Base-by-base conservation (phyloP, 2,797 vertebrate species). In the Ataeniobius toweri region DNA sequence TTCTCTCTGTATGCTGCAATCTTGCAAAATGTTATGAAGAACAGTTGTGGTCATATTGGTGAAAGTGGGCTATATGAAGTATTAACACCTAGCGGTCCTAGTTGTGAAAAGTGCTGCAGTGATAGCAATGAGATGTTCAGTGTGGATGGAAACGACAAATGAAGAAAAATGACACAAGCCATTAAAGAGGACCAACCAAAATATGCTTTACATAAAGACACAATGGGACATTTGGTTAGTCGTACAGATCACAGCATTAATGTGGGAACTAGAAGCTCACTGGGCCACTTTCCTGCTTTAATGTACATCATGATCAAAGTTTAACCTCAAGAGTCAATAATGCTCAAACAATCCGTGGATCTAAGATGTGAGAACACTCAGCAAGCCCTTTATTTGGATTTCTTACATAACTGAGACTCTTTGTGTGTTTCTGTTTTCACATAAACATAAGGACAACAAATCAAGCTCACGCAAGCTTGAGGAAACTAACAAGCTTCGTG, bases 401-500 rank as follows among this genome's bases (percentile, higher is more conserved):
- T 7, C 59, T 61, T 56, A 28, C 63, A 31, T 59, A 48, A 36
- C 56, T 53, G 7, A 1, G 3, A 24, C 44, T 73, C 46, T 46
- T 8, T 73, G 6, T 14, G 50, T 3, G 24, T 73, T 78, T 75
- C 44, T 74, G 41, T 72, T 56, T 72, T 28, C 51, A 72, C 28
- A 36, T 9, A 71, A 53, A 12, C 28, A 72, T 9, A 72, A 36
- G 13, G 5, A 7, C 12, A 14, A 73, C 39, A 10, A 46, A 26
- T 39, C 2, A 6, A 68, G 61, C 76, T 69, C 74, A 53, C 36
- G 50, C 61, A 56, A n/a, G 75, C 69, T 50, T 16, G 69, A 77
- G 44, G 61, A 61, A 74, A 13, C 75, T 75, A 74, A 85, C 80
- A 28, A 76, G 82, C 77, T 75, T 3, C n/a, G 50, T 56, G 22